Evolutionary conservation across 1,140 invertebrate genomes (phyloP).

Genomic region (Triops longicaudatus): DNA sequence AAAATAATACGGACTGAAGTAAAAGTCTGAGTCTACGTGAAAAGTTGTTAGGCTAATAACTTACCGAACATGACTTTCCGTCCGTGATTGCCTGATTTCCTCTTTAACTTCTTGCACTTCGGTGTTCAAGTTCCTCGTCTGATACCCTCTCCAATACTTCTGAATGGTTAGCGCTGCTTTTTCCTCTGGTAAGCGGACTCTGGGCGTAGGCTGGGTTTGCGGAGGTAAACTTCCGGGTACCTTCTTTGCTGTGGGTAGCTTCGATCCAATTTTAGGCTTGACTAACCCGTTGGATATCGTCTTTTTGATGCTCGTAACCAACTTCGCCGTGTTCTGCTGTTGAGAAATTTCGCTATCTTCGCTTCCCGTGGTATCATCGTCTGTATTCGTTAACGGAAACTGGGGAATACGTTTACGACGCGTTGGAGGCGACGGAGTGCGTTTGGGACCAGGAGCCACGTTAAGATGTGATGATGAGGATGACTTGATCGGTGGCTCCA

Average conservation of each 20-base stretch:
- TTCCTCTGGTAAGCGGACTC: slow-evolving; percentile 32
- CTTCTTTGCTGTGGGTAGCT: not conserved
- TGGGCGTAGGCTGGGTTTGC: slow-evolving; percentile 45
- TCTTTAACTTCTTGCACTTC: slow-evolving; percentile 62
- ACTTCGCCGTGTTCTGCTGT: not conserved
- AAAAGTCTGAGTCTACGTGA: slow-evolving; percentile 21
- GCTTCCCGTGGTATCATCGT: not conserved
- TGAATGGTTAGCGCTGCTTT: slow-evolving; percentile 71
- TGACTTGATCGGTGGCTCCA: not conserved
- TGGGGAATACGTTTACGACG: not conserved
- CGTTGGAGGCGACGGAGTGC: not conserved
- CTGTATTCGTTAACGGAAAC: not conserved
- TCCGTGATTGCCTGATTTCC: slow-evolving; percentile 65
- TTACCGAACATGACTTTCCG: slow-evolving; percentile 79
- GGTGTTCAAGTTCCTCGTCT: slow-evolving; percentile 64
- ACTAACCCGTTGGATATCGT: slow-evolving; percentile 16
- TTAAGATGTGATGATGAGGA: not conserved
- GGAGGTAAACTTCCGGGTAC: slow-evolving; percentile 38
- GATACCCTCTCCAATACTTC: slow-evolving; percentile 78
- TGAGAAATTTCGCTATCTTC: not conserved
- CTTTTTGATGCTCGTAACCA: not conserved
- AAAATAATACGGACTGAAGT: no score
- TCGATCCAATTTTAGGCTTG: not conserved
- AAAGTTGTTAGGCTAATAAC: slow-evolving; percentile 33
- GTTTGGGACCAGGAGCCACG: not conserved